Evolutionary conservation across 2,113 vertebrate species (phyloP).

Genomic region (Alligator mississippiensis): DNA sequence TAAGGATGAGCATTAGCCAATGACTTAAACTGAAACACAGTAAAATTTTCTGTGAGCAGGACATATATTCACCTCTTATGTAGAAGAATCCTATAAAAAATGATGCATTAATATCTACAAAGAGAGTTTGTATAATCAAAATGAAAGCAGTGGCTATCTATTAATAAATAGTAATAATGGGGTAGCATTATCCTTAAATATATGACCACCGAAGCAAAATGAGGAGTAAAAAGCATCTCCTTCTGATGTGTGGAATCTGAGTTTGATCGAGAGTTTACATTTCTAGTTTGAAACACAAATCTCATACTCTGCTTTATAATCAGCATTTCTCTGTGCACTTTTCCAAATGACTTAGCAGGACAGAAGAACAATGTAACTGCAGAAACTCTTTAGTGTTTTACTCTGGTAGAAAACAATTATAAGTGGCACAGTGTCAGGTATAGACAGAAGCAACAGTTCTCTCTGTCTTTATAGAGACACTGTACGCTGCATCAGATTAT

Average conservation of each 20-base stretch:
- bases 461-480: background rate
- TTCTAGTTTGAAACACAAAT: background rate
- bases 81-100: background rate
- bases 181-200: background rate
- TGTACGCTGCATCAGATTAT: background rate
- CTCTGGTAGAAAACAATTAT: slow-evolving; percentile 18
- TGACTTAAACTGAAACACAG: background rate
- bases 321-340: background rate
- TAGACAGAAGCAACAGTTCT: slow-evolving; percentile 17
- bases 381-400: slow-evolving; percentile 8
- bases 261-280: background rate
- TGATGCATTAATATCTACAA: background rate
- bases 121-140: background rate
- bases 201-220: background rate
- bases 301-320: slow-evolving; percentile 2
- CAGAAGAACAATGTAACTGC: slow-evolving; percentile 1
- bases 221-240: background rate
- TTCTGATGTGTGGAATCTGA: background rate
- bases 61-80: background rate
- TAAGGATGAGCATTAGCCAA: background rate
- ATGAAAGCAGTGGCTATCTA: background rate
- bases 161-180: background rate
- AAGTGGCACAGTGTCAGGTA: slow-evolving; percentile 1
- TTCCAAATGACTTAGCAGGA: background rate
- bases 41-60: background rate